Conservation (phyloP, 2,797 vertebrate species). For the Pipistrellus pipistrellus region DNA sequence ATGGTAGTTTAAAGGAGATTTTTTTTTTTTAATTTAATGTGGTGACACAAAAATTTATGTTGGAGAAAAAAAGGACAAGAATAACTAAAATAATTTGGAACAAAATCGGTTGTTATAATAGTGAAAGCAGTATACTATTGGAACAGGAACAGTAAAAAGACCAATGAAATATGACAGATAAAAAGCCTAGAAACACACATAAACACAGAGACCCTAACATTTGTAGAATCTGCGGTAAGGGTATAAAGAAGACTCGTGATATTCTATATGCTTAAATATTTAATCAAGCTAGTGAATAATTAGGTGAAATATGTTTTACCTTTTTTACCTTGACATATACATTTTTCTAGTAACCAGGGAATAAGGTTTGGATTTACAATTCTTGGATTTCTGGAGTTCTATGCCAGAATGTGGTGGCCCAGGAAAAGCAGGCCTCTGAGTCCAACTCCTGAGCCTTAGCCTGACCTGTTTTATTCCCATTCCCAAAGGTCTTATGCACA, state of each 20-base stretch:
- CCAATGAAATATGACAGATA: background rate
- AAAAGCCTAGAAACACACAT: background rate
- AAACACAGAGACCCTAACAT: background rate
- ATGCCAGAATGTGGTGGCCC: background rate
- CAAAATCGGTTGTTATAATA: background rate
- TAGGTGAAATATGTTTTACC: background rate
- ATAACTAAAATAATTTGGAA: background rate
- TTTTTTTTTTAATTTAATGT: background rate
- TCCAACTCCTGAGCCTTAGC: background rate
- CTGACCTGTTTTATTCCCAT: background rate
- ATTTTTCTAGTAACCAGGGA: background rate
- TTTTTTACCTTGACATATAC: background rate
- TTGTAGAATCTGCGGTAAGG: background rate
- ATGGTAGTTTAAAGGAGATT: background rate
- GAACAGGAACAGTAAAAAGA: background rate
- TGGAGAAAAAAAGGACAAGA: background rate
- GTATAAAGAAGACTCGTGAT: background rate
- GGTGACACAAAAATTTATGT: background rate
- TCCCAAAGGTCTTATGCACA: background rate
- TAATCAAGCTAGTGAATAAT: background rate
- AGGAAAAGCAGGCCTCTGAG: background rate
- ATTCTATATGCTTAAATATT: background rate
- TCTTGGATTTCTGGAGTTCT: background rate
- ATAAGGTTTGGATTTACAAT: background rate
- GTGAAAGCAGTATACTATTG: background rate